Conservation (phyloP, 2,888 invertebrate species). For the Ennomos quercinarius region DNA sequence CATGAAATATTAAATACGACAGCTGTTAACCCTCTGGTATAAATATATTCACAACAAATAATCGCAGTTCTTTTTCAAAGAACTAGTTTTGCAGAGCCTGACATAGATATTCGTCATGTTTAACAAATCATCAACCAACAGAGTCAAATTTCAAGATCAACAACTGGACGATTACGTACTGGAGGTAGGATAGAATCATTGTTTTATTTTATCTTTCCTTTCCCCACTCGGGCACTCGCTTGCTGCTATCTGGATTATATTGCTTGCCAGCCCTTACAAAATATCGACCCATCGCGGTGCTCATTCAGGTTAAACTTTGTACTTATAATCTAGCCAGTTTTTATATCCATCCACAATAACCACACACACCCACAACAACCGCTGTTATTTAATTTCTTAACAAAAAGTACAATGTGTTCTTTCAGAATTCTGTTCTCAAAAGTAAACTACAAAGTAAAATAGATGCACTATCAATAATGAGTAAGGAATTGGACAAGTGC, state of each 20-base stretch:
- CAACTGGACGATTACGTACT: conserved; percentile 78
- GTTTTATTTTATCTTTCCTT: neutral
- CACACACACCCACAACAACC: no score
- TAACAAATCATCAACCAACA: conserved; percentile 40
- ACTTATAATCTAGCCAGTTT: no score
- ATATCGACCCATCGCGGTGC: no score
- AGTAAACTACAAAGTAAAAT: conserved; percentile 93
- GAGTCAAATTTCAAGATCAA: conserved; percentile 79
- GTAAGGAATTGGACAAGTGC: conserved; percentile 91
- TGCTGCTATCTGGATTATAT: no score
- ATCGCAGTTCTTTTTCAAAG: neutral
- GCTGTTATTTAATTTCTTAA: no score
- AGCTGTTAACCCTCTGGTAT: no score
- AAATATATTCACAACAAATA: no score
- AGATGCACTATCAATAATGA: conserved; percentile 92
- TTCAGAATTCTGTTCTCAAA: conserved; percentile 87
- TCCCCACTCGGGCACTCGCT: no score
- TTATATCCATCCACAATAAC: no score
- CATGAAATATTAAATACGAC: no score
- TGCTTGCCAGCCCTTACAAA: no score
- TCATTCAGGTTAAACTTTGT: no score
- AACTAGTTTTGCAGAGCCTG: neutral
- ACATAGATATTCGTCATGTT: conserved; percentile 22
- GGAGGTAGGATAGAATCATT: conserved; percentile 57
- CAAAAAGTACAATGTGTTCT: conserved; percentile 30